Base-by-base conservation (phyloP, 2,113 vertebrate genomes). In the Callospermophilus lateralis region DNA sequence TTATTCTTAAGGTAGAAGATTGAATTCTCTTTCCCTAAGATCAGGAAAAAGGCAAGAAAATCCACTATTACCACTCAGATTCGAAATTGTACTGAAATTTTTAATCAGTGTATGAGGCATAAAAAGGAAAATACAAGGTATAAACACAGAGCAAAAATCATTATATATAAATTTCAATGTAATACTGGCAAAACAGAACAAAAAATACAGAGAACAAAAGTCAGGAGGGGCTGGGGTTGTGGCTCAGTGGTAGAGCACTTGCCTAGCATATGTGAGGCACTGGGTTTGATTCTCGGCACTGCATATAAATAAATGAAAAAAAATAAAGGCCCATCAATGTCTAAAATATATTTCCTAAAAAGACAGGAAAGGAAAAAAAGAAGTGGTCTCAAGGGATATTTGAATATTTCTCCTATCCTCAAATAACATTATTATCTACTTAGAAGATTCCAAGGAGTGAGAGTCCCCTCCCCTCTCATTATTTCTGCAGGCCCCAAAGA, bases 1-100 rank as follows among this genome's bases (percentile, higher is more conserved):
- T 84, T 20, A 89, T 79, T 85, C 45, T 90, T 90, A 84, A 72
- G 1, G 37, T 65, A 26, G 89, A 93, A 80, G 74, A 90, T 42
- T 68, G 34, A 80, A 80, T 79, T 89, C 26, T 55, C 48, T 76
- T 32, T 22, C 34, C 11, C 34, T 45, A 68, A 89, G 6, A 58
- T 70, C 28, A 76, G 28, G 58, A 53, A 68, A 68, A 84, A 89
- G 12, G 32, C 45, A 61, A 55, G 28, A 61, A 96, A 45, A 7
- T 61, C 58, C 86, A 51, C 67, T 65, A 51, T 90, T 12, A 63
- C 9, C 17, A 26, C 51, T 90, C 28, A 34, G 37, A 30, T 58
- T 76, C 67, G 89, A 34, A 30, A 79, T 55, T 67, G 26, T 39
- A 48, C 24, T 89, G 16, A 22, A 89, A 68, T 39, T 95, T 17